Base-by-base conservation (phyloP, 1,140 invertebrate genomes). In the Tetramorium simillimum region DNA sequence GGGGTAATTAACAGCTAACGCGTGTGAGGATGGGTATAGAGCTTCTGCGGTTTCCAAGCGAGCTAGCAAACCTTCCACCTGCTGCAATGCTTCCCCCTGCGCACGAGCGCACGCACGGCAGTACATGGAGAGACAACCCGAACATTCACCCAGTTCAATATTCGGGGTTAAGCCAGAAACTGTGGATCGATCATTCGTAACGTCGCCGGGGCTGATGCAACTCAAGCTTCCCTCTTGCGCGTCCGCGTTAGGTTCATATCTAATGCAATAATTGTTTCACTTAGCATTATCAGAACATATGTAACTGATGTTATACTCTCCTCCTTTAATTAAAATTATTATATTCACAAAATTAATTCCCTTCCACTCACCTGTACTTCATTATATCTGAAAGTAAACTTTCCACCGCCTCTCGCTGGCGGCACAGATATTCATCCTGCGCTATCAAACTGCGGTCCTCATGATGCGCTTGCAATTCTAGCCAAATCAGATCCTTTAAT, bases 401-500 rank as follows among this genome's bases (percentile, higher is more conserved):
- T 16, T 96, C 96, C 88, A 98, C 96, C 84, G 96, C 95, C 85
- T 97, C 96, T 9, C 98, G 95, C 85, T 97, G 97, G 72, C 96
- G 95, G 89, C 97, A 98, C 0, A 99, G 95, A 93, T 96, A 97
- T 62, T 96, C 96, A 93, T 98, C 98, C 94, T 98, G 97, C 90
- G 97, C 97, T 49, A 97, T 95, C 5, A 97, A 95, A 4, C 96
- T 97, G 21, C 97, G 94, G 85, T 97, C 97, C 1, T 97, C 97
- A 69, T 97, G 96, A 95, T 97, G 97, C 1, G 98, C 98, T 93
- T 98, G 97, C 49, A 99, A 95, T 95, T 99, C 98, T 87, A 99
- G 93, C 98, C 98, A 99, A 84, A 99, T 97, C 86, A 98, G 95
- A 95, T 99, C 98, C 94, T 98, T 98, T 10, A 98, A 93, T 94